A percentile compares a stretch with the other conserved stretches of the same genome.
Conservation (phyloP, 1,140 invertebrate genomes). For the Bilobella aurantiaca region DNA sequence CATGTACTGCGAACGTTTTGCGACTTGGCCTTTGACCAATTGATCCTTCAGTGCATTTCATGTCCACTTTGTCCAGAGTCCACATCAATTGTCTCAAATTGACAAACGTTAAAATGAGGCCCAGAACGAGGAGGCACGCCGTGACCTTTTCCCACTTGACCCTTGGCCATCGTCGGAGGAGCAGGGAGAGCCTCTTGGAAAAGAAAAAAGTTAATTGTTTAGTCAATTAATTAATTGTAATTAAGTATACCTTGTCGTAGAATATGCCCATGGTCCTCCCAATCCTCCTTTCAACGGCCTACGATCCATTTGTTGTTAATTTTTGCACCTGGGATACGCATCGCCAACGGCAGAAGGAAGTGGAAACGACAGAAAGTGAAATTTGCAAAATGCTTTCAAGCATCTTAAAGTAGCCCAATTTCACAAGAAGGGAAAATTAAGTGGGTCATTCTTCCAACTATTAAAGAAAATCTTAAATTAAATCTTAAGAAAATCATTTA, state of each 20-base stretch:
- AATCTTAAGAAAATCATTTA: too few species aligned
- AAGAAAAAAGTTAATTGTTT: neutral
- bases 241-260: conserved; percentile 1
- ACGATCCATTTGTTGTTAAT: too few species aligned
- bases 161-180: neutral
- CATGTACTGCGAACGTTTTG: conserved; percentile 30
- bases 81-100: conserved; percentile 11
- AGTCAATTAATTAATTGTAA: neutral
- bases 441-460: too few species aligned
- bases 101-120: conserved; percentile 16
- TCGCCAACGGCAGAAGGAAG: too few species aligned
- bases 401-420: too few species aligned
- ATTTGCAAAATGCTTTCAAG: too few species aligned
- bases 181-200: neutral
- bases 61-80: neutral
- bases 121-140: conserved; percentile 10
- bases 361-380: too few species aligned
- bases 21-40: neutral
- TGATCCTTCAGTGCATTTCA: neutral
- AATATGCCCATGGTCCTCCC: conserved; percentile 1
- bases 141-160: conserved; percentile 13
- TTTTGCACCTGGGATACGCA: too few species aligned
- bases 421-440: too few species aligned
- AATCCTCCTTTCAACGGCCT: too few species aligned
- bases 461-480: too few species aligned